A percentile compares a stretch with the other conserved stretches of the same genome.
These are phyloP conservation scores for Exaiptasia diaphana DNA, from an alignment of 64 coral and sea anemone genomes.

Conservation along the genomic window DNA sequence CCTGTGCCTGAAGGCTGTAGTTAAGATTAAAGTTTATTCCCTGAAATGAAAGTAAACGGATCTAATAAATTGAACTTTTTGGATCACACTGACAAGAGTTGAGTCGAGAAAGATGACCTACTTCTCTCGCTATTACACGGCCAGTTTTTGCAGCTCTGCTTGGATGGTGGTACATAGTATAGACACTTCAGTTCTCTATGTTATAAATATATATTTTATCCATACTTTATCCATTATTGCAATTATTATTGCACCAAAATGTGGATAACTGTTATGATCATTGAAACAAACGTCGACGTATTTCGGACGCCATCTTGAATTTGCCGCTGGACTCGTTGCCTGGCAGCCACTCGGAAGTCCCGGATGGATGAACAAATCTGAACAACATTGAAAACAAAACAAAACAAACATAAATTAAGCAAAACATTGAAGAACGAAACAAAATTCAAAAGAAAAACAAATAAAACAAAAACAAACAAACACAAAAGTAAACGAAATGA, in stretches of 20 bases:
- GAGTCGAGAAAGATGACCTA: conserved; percentile 27
- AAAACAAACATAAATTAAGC: no score
- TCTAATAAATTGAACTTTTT: not conserved
- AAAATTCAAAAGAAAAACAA: no score
- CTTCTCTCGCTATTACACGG: conserved; percentile 82
- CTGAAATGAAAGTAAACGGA: conserved; percentile 17
- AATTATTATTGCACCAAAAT: no score
- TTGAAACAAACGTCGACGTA: not conserved
- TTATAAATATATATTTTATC: no score
- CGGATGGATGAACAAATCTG: no score
- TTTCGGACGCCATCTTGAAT: conserved; percentile 12
- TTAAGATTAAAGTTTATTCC: conserved; percentile 77
- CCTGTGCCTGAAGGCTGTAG: conserved; percentile 86
- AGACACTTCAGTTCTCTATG: not conserved
- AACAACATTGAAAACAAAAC: no score
- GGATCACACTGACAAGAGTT: not conserved
- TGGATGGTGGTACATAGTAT: conserved; percentile 84
- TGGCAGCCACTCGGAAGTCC: conserved; percentile 7
- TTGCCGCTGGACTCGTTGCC: conserved; percentile 30
- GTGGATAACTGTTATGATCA: no score
- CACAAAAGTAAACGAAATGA: no score
- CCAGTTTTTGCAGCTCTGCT: conserved; percentile 88
- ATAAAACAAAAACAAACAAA: no score
- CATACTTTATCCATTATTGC: no score
- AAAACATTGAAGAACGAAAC: no score